Evolutionary conservation across 2,113 vertebrate species (phyloP).

Genomic region (Oenanthe oenanthe): DNA sequence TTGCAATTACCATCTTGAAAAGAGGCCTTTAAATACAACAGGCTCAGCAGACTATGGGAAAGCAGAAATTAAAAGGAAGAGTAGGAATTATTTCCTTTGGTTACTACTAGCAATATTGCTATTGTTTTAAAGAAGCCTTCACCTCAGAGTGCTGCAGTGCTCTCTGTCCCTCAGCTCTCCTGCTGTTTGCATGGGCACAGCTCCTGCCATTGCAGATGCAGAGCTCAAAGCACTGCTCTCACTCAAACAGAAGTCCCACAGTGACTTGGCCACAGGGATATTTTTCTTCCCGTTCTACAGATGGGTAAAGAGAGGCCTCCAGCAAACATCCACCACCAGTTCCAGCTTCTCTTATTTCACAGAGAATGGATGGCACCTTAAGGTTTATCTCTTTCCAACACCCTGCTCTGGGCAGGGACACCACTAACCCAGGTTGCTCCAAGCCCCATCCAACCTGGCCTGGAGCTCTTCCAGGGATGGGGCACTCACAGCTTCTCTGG

Average conservation of each 20-base stretch:
- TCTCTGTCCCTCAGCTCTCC: neutral
- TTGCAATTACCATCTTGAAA: neutral
- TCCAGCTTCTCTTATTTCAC: neutral
- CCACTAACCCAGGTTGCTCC: neutral
- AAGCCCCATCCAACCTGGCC: neutral
- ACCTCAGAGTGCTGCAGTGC: neutral
- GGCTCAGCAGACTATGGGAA: neutral
- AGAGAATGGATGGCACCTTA: neutral
- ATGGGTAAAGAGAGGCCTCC: neutral
- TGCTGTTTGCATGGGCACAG: neutral
- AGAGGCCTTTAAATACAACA: neutral
- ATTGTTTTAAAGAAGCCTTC: neutral
- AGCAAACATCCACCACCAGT: neutral
- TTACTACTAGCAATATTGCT: neutral
- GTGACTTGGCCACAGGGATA: no score
- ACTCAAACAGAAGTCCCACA: neutral
- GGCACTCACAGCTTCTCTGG: neutral
- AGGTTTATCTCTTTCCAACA: neutral
- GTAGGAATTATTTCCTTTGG: neutral
- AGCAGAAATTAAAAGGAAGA: slow-evolving; percentile 18
- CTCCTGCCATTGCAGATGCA: neutral
- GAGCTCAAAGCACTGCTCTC: neutral
- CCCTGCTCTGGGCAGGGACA: no score
- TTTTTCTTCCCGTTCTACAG: neutral
- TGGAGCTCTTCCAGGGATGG: neutral